phyloP scores from a whole-genome alignment of 1,140 invertebrate genomes.

The Cydia amplana region DNA sequence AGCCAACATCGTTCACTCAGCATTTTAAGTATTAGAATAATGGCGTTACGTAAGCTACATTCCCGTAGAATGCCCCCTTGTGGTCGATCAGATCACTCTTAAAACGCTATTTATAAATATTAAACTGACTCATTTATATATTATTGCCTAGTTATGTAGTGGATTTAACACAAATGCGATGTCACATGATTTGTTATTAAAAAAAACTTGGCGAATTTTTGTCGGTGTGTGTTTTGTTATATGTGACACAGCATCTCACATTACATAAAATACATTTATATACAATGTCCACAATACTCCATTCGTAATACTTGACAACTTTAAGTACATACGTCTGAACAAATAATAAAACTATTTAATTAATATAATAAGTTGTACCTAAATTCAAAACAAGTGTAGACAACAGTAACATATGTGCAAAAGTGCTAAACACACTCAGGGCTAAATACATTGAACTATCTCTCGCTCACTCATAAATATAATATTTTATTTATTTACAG shows the following conservation, averaged over 20 bases:
- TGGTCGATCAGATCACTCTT: neutral
- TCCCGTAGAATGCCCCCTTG: neutral
- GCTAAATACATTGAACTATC: constrained; percentile 14
- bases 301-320: constrained; percentile 9
- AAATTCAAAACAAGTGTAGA: constrained; percentile 11
- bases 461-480: constrained; percentile 7
- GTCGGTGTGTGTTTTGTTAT: neutral
- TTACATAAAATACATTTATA: neutral
- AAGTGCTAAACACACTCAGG: constrained; percentile 4
- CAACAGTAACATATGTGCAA: neutral
- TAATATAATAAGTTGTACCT: constrained; percentile 20
- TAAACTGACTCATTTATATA: neutral
- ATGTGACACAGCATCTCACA: neutral
- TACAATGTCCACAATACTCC: constrained; percentile 1
- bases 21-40: too few species aligned
- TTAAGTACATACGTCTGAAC: constrained; percentile 13
- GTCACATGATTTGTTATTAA: neutral
- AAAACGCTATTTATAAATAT: neutral
- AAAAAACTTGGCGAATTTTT: neutral
- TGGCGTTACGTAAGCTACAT: too few species aligned
- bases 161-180: neutral
- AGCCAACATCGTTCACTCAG: too few species aligned
- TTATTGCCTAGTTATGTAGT: neutral
- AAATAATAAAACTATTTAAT: neutral
- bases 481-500: constrained; percentile 2